phyloP scores from a whole-genome alignment of 2,888 invertebrate species.

The Mythimna albipuncta region DNA sequence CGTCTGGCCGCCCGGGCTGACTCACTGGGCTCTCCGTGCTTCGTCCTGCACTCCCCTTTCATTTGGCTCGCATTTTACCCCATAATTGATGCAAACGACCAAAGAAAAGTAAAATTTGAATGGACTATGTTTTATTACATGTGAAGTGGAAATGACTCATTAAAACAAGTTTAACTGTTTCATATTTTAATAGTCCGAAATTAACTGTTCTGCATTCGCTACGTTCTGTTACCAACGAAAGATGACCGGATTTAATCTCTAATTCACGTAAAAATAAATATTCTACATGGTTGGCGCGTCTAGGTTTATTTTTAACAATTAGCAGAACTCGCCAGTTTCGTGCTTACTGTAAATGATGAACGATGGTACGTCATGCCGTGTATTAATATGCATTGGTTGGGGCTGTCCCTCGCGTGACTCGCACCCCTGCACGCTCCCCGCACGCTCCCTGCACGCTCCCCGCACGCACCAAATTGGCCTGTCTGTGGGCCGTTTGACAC shows the following conservation, averaged over 20 bases:
- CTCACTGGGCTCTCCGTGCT: constrained; percentile 84
- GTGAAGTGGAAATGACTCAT: constrained; percentile 52
- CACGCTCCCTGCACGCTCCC: constrained; percentile 67
- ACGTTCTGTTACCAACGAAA: constrained; percentile 9
- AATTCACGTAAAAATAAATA: constrained; percentile 3
- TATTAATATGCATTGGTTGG: constrained; percentile 65
- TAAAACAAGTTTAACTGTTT: constrained; percentile 23
- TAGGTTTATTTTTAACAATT: constrained; percentile 42
- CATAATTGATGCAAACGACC: constrained; percentile 79
- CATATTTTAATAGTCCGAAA: constrained; percentile 28
- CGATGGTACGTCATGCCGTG: constrained; percentile 57
- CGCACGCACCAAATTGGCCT: constrained; percentile 67
- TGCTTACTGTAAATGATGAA: constrained; percentile 60
- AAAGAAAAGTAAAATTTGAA: constrained; percentile 45
- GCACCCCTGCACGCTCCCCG: constrained; percentile 64
- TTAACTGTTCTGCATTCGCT: background rate
- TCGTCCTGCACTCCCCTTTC: constrained; percentile 79
- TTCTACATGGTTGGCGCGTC: constrained; percentile 12
- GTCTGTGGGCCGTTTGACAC: constrained; percentile 61
- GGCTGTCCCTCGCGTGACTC: constrained; percentile 78
- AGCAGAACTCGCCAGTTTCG: constrained; percentile 27
- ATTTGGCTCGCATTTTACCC: constrained; percentile 80
- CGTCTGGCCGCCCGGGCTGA: constrained; percentile 86
- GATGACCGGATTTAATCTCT: constrained; percentile 9
- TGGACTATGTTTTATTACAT: constrained; percentile 44